phyloP scores from a whole-genome alignment of 2,888 invertebrate genomes.

The Chaitophorus viminalis region DNA sequence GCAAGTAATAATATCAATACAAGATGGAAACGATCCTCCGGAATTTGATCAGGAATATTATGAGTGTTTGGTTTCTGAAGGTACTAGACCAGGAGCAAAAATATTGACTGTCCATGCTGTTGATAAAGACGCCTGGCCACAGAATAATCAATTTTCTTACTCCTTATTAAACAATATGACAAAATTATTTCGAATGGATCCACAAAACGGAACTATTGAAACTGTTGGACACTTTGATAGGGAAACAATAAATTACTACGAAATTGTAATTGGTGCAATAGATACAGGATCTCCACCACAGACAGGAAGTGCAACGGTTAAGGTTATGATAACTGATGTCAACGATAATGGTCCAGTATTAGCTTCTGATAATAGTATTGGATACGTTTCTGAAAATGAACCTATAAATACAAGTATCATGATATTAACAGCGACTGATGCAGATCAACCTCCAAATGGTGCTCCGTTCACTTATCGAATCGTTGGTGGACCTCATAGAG shows the following conservation, averaged over 20 bases:
- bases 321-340: conserved; percentile 83
- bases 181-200: conserved; percentile 86
- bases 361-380: conserved; percentile 76
- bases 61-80: conserved; percentile 84
- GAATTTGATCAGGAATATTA: conserved; percentile 85
- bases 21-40: conserved; percentile 96
- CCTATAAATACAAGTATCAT: conserved; percentile 84
- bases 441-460: conserved; percentile 89
- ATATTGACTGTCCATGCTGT: conserved; percentile 84
- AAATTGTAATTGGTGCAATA: conserved; percentile 84
- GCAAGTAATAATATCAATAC: conserved; percentile 90
- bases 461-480: conserved; percentile 87
- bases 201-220: conserved; percentile 84
- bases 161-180: conserved; percentile 85
- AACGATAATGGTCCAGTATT: conserved; percentile 94
- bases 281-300: conserved; percentile 90
- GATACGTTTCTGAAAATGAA: conserved; percentile 87
- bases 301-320: conserved; percentile 88
- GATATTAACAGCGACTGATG: conserved; percentile 87
- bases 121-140: conserved; percentile 90
- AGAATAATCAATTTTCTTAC: conserved; percentile 91
- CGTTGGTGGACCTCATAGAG: conserved; percentile 81
- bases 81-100: conserved; percentile 77
- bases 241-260: conserved; percentile 80
- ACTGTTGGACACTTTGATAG: conserved; percentile 80